Evolutionary conservation across 1,140 invertebrate genomes (phyloP), one percentile per base, ranked within the genome.

Genomic region (Cephus cinctus): DNA sequence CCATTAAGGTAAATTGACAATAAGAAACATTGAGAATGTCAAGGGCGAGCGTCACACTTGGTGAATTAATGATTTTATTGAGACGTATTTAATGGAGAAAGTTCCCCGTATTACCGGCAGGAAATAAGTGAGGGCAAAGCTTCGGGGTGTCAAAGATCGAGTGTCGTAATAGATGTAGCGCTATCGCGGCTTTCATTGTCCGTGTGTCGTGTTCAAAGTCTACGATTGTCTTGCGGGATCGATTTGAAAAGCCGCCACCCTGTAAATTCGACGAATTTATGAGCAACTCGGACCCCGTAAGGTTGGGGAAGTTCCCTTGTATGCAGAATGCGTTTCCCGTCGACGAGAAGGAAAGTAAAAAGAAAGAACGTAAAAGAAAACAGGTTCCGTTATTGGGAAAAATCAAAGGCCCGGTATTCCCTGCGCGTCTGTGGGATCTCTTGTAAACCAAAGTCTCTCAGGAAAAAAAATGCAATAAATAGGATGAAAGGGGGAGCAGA

Each of bases 1-100:
- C 52, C 50, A 58, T 58, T 55, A 58, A 50, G 46, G 49, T 46
- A 55, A 58, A 58, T 55, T 55, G 56, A 55, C 47, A 58, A 50
- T 58, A 51, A 51, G 56, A 58, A 58, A 58, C 46, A 54, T 48
- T 25, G 34, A 39, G 39, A 25, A 43, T 43, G n/a, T 45, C 27
- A 35, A 30, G n/a, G 23, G 30, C 43, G 9, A 35, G 40, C 21
- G 43, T 20, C 18, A 46, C 11, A 32, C 35, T 47, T 34, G 22
- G 25, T 45, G 47, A 57, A 53, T 57, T 53, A 52, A 56, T 56
- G 54, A 57, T 57, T 41, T 46, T 32, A 57, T 57, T 57, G 45
- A 45, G 43, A 57, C 48, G 41, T 36, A 36, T 46, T 52, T 57
- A 54, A 57, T 57, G 55, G 55, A 53, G 55, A 54, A 57, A 57